Evolutionary conservation across 2,113 vertebrate species (phyloP).

Genomic region (Equus przewalskii): DNA sequence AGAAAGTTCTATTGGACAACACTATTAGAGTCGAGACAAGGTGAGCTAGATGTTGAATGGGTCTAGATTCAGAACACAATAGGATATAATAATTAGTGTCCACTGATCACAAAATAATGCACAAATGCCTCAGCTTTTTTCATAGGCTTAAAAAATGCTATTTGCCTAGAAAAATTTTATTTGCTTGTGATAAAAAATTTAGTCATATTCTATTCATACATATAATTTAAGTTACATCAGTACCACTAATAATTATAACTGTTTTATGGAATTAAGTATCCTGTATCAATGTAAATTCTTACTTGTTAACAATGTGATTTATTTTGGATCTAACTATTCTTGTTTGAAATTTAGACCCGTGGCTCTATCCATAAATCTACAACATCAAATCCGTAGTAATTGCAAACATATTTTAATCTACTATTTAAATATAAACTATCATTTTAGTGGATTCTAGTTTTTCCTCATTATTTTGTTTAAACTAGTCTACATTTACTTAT

Average conservation of each 20-base stretch:
- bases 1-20: slow-evolving; percentile 12
- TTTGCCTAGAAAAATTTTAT: slow-evolving; percentile 38
- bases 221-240: slow-evolving; percentile 18
- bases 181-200: slow-evolving; percentile 53
- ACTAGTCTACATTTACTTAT: background rate
- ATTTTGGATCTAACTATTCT: slow-evolving; percentile 50
- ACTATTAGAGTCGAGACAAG: background rate
- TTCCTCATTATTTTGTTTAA: slow-evolving; percentile 29
- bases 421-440: background rate
- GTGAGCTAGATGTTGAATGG: background rate
- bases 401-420: slow-evolving; percentile 29
- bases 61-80: background rate
- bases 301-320: background rate
- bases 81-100: slow-evolving; percentile 47
- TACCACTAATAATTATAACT: slow-evolving; percentile 48
- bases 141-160: slow-evolving; percentile 1
- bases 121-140: slow-evolving; percentile 16
- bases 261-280: slow-evolving; percentile 19
- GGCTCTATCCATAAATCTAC: background rate
- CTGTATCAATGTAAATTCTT: slow-evolving; percentile 57
- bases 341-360: slow-evolving; percentile 9
- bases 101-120: slow-evolving; percentile 40
- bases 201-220: background rate
- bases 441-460: slow-evolving; percentile 50
- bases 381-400: slow-evolving; percentile 16